Conservation (phyloP, 2,797 vertebrate species). For the Phyllotis vaccarum region DNA sequence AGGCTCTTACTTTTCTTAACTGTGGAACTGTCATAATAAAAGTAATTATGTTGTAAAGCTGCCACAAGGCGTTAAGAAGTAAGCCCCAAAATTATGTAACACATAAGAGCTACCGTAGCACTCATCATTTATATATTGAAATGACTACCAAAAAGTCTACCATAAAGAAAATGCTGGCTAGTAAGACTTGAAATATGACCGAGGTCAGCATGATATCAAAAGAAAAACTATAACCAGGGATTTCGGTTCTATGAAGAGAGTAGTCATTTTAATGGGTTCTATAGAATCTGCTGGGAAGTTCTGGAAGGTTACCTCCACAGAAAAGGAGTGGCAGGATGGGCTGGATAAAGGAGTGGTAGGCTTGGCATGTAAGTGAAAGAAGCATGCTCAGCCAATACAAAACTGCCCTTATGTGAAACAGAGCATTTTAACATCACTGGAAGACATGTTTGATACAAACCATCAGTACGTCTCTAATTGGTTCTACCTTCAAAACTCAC, state of each 20-base stretch:
- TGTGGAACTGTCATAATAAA: not conserved
- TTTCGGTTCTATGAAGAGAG: not conserved
- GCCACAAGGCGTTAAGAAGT: not conserved
- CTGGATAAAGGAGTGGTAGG: not conserved
- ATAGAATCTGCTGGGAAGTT: not conserved
- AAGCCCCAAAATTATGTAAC: not conserved
- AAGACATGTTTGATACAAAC: not conserved
- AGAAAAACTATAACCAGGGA: not conserved
- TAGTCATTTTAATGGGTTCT: not conserved
- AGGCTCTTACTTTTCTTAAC: not conserved
- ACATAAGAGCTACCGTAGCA: not conserved
- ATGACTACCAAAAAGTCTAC: not conserved
- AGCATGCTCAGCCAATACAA: not conserved
- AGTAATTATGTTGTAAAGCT: not conserved
- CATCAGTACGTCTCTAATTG: not conserved
- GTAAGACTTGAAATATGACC: not conserved
- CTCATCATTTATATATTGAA: not conserved
- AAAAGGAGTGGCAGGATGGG: not conserved
- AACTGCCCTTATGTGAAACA: not conserved
- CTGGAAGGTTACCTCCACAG: not conserved
- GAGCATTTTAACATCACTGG: not conserved
- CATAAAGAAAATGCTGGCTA: not conserved
- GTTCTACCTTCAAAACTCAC: not conserved
- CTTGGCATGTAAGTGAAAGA: not conserved
- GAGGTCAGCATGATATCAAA: constrained; percentile 1